Evolutionary conservation across 2,797 vertebrate species (phyloP).

Genomic region (Mus caroli): DNA sequence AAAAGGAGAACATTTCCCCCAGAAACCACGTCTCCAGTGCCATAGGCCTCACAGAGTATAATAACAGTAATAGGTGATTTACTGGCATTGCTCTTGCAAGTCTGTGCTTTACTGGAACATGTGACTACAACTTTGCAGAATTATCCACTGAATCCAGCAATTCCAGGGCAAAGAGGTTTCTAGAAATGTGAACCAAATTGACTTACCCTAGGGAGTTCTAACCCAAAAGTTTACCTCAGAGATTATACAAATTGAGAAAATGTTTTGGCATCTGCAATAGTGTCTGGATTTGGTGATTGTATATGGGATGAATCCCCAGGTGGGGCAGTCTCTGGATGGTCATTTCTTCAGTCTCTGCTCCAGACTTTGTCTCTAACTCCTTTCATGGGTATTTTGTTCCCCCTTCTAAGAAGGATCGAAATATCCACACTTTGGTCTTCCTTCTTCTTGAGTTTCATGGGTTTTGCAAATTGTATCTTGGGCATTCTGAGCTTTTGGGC

Average conservation of each 20-base stretch:
- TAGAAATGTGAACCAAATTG: constrained; percentile 15
- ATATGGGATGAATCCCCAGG: too few relatives aligned
- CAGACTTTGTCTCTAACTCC: too few relatives aligned
- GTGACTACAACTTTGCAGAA: not conserved
- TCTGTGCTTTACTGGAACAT: not conserved
- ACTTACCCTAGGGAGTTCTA: not conserved
- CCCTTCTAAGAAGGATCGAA: too few relatives aligned
- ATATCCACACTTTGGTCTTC: too few relatives aligned
- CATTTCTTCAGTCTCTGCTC: too few relatives aligned
- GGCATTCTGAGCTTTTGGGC: too few relatives aligned
- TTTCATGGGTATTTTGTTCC: too few relatives aligned
- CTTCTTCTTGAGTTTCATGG: too few relatives aligned
- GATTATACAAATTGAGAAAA: constrained; percentile 14
- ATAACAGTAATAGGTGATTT: constrained; percentile 13
- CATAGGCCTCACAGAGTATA: not conserved
- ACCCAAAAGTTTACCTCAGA: not conserved
- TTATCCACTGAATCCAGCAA: constrained; percentile 15
- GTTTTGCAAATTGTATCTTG: too few relatives aligned
- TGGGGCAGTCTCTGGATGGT: too few relatives aligned
- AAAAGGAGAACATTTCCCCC: not conserved
- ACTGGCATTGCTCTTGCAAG: not conserved
- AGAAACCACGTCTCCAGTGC: constrained; percentile 26
- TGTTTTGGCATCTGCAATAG: not conserved
- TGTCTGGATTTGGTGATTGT: too few relatives aligned
- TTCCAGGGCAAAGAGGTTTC: not conserved